phyloP scores from a whole-genome alignment of 2,797 vertebrate species.

The Telmatherina bonti region DNA sequence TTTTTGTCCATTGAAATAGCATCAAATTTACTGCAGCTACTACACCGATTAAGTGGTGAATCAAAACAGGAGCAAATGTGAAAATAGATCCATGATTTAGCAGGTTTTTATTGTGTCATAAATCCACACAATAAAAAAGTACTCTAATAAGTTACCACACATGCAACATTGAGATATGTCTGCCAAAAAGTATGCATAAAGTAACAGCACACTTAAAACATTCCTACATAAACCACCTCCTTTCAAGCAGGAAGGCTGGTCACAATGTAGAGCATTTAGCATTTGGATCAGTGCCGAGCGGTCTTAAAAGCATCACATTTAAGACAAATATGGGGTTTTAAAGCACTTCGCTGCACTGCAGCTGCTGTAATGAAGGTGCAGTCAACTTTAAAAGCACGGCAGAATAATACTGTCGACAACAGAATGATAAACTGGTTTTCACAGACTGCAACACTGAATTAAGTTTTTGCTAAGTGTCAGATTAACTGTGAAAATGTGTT shows the following conservation, averaged over 20 bases:
- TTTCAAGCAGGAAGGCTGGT: conserved; percentile 18
- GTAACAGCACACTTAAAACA: conserved; percentile 1
- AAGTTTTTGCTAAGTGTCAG: not conserved
- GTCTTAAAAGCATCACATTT: conserved; percentile 35
- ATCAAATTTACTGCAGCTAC: conserved; percentile 7
- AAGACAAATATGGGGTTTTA: conserved; percentile 24
- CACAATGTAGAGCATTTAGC: conserved; percentile 36
- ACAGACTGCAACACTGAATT: not conserved
- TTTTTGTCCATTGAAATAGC: no score
- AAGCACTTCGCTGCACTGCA: conserved; percentile 33
- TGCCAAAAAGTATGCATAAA: no score
- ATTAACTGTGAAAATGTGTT: not conserved
- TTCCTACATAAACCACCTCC: not conserved
- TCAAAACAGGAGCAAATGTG: conserved; percentile 1
- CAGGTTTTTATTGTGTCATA: conserved; percentile 38
- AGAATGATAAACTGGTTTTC: conserved; percentile 5
- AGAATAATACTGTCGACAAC: conserved; percentile 11
- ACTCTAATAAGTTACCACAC: not conserved
- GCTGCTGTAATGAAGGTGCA: conserved; percentile 16
- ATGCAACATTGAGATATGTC: not conserved
- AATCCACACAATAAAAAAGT: conserved; percentile 23
- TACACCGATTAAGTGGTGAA: not conserved
- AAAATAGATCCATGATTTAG: conserved; percentile 5
- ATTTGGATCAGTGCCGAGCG: conserved; percentile 37
- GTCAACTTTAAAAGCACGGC: not conserved